Evolutionary conservation across 2,113 vertebrate genomes (phyloP), one percentile per base, ranked within the genome.

Genomic region (Rana temporaria): DNA sequence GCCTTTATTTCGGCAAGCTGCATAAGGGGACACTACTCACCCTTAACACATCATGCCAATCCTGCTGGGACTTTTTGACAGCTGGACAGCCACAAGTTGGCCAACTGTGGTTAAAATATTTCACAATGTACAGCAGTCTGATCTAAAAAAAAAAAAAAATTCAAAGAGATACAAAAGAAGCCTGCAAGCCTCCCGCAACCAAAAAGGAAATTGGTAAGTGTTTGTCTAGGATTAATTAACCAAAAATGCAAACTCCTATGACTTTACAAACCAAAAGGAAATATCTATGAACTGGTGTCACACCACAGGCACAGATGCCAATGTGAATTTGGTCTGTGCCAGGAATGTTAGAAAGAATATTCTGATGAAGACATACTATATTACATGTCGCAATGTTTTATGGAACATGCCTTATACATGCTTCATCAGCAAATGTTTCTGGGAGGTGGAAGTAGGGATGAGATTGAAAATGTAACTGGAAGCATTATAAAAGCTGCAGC

Each of bases 211-310:
- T 42, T 22, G 34, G 19, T 76, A 76, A 62, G 73, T 26, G 42
- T 34, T 63, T 76, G 57, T 76, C 19, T 63, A 62, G 55, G 30
- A 76, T 63, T 60, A 63, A 76, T 76, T 76, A 76, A 76, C 32
- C 73, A 62, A 34, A 34, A 63, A 76, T 63, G 73, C 32, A 76
- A 75, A 76, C 73, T 38, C 42, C 73, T 42, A 22, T 76, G 73
- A 76, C 55, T 42, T 48, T 20, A 59, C 57, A 42, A 19, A 76
- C 56, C 55, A 76, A 63, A n/a, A 76, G 73, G 72, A 59, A 76
- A 76, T 76, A 76, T 48, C 73, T 76, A 9, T 4, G 56, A 62
- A 32, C 9, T 42, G 57, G 56, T 42, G 73, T 76, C 73, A 76
- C 59, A 63, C 32, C 69, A 74, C 72, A 74, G 18, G 56, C 16